Base-by-base conservation (phyloP, 1,140 invertebrate genomes). In the Bombus cullumanus region DNA sequence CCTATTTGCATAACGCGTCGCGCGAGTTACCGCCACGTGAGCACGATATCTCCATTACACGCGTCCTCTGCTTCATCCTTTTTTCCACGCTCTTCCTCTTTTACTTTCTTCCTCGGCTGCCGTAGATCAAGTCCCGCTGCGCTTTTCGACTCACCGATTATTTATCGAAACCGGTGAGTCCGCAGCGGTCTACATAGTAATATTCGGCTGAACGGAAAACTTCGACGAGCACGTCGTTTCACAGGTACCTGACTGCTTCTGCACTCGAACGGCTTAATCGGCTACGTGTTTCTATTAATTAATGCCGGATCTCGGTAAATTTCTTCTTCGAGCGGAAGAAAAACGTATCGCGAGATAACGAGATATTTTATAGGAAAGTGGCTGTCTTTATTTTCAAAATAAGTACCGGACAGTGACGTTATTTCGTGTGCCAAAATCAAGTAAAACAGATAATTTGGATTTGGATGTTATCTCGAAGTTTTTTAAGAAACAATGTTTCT, bases 1-100 rank as follows among this genome's bases (percentile, higher is more conserved):
- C 91, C 87, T 92, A 95, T 95, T 95, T 94, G 92, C 93, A 95
- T 94, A 94, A 92, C 85, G 92, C 90, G 87, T 92, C 90, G 89
- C 91, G 85, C 88, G 83, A 72, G 74, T 92, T 90, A 91, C 83
- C 82, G 71, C 80, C 85, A 86, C 83, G 89, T 89, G 88, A 85
- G 90, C 91, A 77, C 86, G 92, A 94, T 92, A 94, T 92, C 92
- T 93, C 90, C 92, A 94, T 94, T 94, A 94, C 92, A 91, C 82
- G 87, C 80, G 75, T 66, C 76, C 59, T 80, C 57, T 4, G 43
- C 18, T 37, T 85, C 81, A 22, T 76, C 37, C 74, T 74, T 75
- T 82, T 83, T 74, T 64, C 74, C n/a, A 28, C 25, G n/a, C 66
- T 74, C 71, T 57, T 72, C n/a, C 43, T 64, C 71, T 25, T 47